phyloP scores from a whole-genome alignment of 2,113 vertebrate species.

The Balaeniceps rex region DNA sequence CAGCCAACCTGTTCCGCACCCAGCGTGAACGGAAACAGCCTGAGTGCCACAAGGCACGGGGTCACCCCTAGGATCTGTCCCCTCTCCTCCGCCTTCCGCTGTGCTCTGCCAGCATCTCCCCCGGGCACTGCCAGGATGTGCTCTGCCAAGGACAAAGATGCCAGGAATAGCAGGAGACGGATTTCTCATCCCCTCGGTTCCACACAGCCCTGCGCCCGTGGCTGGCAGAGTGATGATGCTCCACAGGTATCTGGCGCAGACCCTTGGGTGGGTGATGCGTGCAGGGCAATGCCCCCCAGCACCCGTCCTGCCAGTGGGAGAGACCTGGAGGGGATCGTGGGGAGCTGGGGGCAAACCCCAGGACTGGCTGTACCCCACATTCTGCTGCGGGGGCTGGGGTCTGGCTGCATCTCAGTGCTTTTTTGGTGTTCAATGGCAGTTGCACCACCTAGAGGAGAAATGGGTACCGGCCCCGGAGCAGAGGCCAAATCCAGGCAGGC shows the following conservation, averaged over 20 bases:
- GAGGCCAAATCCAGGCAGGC: not conserved
- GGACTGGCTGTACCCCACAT: not conserved
- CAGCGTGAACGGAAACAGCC: not conserved
- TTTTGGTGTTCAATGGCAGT: not conserved
- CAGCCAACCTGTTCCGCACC: not conserved
- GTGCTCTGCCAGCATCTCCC: not conserved
- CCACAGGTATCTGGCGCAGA: not conserved
- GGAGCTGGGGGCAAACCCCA: not conserved
- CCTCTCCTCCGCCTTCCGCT: not conserved
- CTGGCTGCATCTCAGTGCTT: not conserved
- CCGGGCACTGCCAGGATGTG: not conserved
- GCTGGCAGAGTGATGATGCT: not conserved
- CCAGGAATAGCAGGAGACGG: slow-evolving; percentile 4
- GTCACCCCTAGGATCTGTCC: not conserved
- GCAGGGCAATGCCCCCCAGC: not conserved
- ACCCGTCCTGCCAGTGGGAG: not conserved
- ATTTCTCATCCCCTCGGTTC: not conserved
- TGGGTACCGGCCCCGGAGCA: not conserved
- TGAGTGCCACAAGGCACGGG: not conserved
- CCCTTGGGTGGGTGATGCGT: rapidly evolving
- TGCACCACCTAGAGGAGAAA: slow-evolving; percentile 63
- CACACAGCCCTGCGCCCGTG: rapidly evolving
- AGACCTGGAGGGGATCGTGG: not conserved
- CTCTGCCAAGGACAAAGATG: slow-evolving; percentile 20
- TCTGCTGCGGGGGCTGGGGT: not conserved